These are phyloP conservation scores for Fukomys damarensis DNA, from an alignment of 2,113 vertebrate species.

Conservation along the genomic window DNA sequence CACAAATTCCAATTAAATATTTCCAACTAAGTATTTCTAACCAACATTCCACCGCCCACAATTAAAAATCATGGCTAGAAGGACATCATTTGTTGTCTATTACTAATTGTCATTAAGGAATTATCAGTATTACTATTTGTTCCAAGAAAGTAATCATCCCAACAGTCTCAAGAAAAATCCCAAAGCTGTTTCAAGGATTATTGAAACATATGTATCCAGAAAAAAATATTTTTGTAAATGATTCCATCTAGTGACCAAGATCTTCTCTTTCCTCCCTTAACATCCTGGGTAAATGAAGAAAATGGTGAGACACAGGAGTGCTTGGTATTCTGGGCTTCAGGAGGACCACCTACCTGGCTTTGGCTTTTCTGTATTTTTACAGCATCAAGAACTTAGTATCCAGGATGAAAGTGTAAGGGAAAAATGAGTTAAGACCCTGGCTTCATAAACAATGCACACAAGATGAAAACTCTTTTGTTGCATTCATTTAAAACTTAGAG, in stretches of 20 bases:
- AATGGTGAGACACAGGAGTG: neutral
- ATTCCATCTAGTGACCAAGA: neutral
- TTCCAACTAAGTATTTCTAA: slow-evolving; percentile 50
- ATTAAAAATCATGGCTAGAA: slow-evolving; percentile 44
- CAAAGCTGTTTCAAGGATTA: neutral
- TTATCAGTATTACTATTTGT: neutral
- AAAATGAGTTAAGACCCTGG: neutral
- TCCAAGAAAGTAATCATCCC: neutral
- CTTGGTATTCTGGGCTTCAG: neutral
- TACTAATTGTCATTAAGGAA: slow-evolving; percentile 3
- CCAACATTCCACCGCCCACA: slow-evolving; percentile 18
- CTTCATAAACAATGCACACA: neutral
- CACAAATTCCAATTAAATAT: slow-evolving; percentile 45
- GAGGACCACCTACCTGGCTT: neutral
- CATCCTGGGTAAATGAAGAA: neutral
- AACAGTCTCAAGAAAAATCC: slow-evolving; percentile 42
- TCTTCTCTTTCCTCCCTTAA: neutral
- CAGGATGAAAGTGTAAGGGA: neutral
- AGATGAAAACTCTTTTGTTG: slow-evolving; percentile 51
- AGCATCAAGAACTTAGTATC: neutral
- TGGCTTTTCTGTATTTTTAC: neutral
- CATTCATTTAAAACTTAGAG: neutral
- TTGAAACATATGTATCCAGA: neutral
- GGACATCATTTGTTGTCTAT: neutral
- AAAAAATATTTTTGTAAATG: neutral